phyloP scores from a whole-genome alignment of 2,888 invertebrate species.

The Caenorhabditis uteleia region DNA sequence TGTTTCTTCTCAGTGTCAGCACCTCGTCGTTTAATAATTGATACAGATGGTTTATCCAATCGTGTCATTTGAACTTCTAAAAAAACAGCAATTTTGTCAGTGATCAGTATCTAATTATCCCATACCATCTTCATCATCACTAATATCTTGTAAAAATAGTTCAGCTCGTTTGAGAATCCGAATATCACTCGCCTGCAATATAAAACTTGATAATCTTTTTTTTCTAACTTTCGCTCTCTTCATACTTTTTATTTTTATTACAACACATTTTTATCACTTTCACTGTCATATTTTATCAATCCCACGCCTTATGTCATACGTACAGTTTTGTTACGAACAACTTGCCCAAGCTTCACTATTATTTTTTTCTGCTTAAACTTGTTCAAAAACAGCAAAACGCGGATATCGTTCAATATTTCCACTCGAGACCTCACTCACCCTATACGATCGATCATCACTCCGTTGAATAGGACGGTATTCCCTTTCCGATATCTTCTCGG shows the following conservation, averaged over 20 bases:
- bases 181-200: constrained; percentile 31
- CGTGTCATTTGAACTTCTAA: constrained; percentile 54
- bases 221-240: no score
- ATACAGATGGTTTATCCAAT: constrained; percentile 45
- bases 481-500: not conserved
- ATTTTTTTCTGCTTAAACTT: no score
- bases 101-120: not conserved
- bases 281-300: no score
- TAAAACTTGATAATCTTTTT: not conserved
- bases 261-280: no score
- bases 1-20: not conserved
- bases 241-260: no score
- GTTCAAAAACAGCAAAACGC: no score
- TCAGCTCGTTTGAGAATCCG: constrained; percentile 49
- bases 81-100: constrained; percentile 3
- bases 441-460: constrained; percentile 9
- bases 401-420: no score
- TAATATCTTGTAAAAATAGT: constrained; percentile 42
- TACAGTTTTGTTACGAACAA: no score
- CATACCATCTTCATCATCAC: constrained; percentile 52
- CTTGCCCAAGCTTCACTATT: no score
- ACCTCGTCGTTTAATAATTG: constrained; percentile 39
- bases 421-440: constrained; percentile 7
- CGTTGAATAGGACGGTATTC: constrained; percentile 21
- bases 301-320: no score